A percentile compares a stretch with the other conserved stretches of the same genome.
phyloP scores from a whole-genome alignment of 1,140 invertebrate genomes.

The Chrysopa pallens region DNA sequence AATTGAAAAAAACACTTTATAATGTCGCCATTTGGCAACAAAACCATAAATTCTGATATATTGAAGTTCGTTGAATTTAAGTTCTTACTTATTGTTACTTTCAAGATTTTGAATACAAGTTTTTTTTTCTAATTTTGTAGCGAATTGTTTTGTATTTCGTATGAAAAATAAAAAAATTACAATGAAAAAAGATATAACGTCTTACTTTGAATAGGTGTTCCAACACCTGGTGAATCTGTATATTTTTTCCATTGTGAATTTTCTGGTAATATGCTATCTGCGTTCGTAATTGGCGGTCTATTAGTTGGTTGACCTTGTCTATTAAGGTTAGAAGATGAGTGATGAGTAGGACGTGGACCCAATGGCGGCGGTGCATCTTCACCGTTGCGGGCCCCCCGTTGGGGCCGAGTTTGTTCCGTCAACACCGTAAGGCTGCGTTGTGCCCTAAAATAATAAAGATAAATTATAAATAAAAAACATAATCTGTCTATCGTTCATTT shows the following conservation, averaged over 20 bases:
- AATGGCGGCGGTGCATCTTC: constrained; percentile 13
- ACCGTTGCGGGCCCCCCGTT: constrained; percentile 12
- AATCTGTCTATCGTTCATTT: no score
- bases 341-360: constrained; percentile 8
- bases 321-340: neutral
- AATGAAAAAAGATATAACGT: no score
- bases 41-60: no score
- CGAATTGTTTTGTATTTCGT: no score
- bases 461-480: no score
- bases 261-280: constrained; percentile 2
- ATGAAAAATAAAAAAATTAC: no score
- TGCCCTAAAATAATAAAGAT: constrained; percentile 8
- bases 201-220: constrained; percentile 21
- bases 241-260: constrained; percentile 21
- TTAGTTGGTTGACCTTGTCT: constrained; percentile 5
- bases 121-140: no score
- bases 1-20: no score
- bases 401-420: constrained; percentile 12
- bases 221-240: constrained; percentile 33
- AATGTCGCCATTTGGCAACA: no score
- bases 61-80: no score
- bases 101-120: no score
- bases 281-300: neutral
- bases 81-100: no score
- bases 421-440: constrained; percentile 17